These are phyloP conservation scores for Noctuana brunneofusca DNA, from an alignment of 2,888 invertebrate genomes.

Conservation along the genomic window DNA sequence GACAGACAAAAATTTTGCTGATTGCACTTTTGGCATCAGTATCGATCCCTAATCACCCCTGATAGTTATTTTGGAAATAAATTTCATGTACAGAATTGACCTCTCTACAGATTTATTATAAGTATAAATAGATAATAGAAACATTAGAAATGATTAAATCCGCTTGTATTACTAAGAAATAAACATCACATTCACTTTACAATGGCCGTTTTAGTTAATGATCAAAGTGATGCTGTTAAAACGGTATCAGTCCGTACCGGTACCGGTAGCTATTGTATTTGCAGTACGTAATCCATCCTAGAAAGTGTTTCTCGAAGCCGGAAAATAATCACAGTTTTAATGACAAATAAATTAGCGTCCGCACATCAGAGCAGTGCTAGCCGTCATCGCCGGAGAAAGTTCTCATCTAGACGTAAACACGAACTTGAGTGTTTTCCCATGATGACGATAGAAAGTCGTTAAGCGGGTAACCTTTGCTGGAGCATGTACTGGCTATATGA, in stretches of 20 bases:
- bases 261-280: slow-evolving; percentile 11
- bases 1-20: too few species aligned
- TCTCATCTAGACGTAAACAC: slow-evolving; percentile 43
- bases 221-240: neutral
- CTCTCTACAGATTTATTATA: too few species aligned
- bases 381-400: slow-evolving; percentile 43
- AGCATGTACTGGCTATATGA: slow-evolving; percentile 3
- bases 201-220: neutral
- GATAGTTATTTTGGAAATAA: too few species aligned
- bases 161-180: neutral
- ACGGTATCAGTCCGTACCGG: slow-evolving; percentile 11
- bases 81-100: too few species aligned
- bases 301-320: slow-evolving; percentile 28
- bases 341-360: slow-evolving; percentile 32
- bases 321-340: slow-evolving; percentile 37
- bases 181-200: neutral
- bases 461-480: slow-evolving; percentile 40
- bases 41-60: too few species aligned
- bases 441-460: slow-evolving; percentile 74
- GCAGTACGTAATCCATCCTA: slow-evolving; percentile 23
- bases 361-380: slow-evolving; percentile 35
- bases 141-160: neutral
- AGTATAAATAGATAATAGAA: too few species aligned
- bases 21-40: too few species aligned
- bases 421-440: slow-evolving; percentile 69